Evolutionary conservation across 2,888 invertebrate species (phyloP).

Genomic region (Conomelus anceps): DNA sequence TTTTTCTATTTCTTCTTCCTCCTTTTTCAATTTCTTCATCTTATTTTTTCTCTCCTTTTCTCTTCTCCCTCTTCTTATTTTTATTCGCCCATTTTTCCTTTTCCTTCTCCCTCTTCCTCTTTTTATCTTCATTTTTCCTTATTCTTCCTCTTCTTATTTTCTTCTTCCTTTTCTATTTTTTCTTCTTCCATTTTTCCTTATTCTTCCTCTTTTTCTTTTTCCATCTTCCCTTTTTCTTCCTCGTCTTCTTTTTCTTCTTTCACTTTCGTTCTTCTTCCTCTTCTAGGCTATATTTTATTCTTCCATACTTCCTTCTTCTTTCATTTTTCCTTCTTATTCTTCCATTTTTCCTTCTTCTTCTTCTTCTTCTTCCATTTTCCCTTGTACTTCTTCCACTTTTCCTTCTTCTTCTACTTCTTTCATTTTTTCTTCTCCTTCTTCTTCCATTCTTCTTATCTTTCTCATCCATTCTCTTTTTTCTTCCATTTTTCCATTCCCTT

Average conservation of each 20-base stretch:
- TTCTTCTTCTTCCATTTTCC: too few relatives aligned
- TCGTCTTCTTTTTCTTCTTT: neutral
- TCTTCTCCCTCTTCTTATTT: neutral
- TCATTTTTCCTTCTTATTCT: neutral
- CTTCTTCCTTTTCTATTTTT: neutral
- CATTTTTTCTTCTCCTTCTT: neutral
- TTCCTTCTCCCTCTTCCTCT: neutral
- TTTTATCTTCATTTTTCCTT: neutral
- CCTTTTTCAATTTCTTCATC: too few relatives aligned
- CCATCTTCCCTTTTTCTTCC: neutral
- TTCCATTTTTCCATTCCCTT: neutral
- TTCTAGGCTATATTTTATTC: too few relatives aligned
- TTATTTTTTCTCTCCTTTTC: neutral
- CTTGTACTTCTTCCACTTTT: neutral
- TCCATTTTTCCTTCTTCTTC: neutral
- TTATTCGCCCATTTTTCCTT: neutral
- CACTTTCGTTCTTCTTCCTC: neutral
- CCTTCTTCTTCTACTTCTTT: too few relatives aligned
- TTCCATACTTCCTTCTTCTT: neutral
- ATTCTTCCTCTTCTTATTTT: neutral
- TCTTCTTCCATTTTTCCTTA: neutral
- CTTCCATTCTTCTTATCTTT: neutral
- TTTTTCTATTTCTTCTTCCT: too few relatives aligned
- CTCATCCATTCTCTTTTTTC: neutral
- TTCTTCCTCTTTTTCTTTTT: neutral